phyloP scores from a whole-genome alignment of 2,113 vertebrate species.

The Perca fluviatilis region DNA sequence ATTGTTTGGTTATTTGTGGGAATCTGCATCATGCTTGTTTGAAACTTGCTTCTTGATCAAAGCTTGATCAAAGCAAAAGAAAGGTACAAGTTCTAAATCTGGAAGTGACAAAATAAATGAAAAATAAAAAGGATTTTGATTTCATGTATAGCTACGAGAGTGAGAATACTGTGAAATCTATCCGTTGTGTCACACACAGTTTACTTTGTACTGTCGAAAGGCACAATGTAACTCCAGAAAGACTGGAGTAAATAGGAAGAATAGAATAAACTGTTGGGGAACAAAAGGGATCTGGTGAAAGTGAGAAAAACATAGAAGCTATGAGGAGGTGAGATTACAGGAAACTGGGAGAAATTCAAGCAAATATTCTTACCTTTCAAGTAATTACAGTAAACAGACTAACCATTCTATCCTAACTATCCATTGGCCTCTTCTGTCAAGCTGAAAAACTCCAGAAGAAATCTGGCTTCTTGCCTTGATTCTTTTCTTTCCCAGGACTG shows the following conservation, averaged over 20 bases:
- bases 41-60: constrained; percentile 3
- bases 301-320: constrained; percentile 12
- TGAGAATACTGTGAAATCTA: neutral
- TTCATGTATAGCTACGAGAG: neutral
- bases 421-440: constrained; percentile 17
- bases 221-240: neutral
- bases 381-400: constrained; percentile 40
- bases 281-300: constrained; percentile 2
- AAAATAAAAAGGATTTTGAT: constrained; percentile 10
- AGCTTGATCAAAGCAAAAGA: constrained; percentile 13
- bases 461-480: constrained; percentile 53
- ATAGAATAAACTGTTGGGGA: neutral
- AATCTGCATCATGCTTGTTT: constrained; percentile 24
- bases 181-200: constrained; percentile 1
- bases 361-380: constrained; percentile 24
- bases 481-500: constrained; percentile 70
- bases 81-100: neutral
- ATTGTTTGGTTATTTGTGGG: constrained; percentile 55
- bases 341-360: constrained; percentile 1
- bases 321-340: neutral
- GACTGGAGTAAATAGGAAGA: neutral
- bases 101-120: neutral
- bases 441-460: constrained; percentile 10
- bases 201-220: constrained; percentile 1
- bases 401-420: neutral